These are phyloP conservation scores for Kryphioiulus occultus DNA, from an alignment of 2,888 invertebrate genomes.

Conservation along the genomic window DNA sequence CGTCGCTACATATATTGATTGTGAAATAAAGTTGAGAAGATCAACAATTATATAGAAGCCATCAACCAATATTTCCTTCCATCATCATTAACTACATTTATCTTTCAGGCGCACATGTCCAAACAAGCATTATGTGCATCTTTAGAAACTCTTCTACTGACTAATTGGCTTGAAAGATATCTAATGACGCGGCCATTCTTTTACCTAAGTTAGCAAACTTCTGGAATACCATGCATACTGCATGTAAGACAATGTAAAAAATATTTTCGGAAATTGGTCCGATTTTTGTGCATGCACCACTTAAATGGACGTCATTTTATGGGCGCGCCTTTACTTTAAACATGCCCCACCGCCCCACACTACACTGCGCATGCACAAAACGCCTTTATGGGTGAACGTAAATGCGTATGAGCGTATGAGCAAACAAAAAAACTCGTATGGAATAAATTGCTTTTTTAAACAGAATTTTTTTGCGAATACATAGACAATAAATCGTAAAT, in stretches of 20 bases:
- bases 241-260: too few relatives aligned
- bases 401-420: neutral
- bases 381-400: neutral
- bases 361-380: neutral
- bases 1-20: neutral
- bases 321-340: too few relatives aligned
- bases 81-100: neutral
- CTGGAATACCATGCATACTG: too few relatives aligned
- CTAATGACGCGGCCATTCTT: too few relatives aligned
- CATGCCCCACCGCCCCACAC: too few relatives aligned
- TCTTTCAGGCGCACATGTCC: neutral
- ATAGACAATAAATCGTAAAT: constrained; percentile 26
- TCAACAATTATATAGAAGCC: constrained; percentile 3
- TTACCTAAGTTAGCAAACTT: too few relatives aligned
- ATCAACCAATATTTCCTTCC: neutral
- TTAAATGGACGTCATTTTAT: too few relatives aligned
- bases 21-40: neutral
- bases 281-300: too few relatives aligned
- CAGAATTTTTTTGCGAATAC: neutral
- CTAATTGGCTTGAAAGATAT: neutral
- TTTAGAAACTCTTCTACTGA: neutral
- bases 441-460: constrained; percentile 13
- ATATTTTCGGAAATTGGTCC: too few relatives aligned
- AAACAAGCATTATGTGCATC: neutral
- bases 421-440: neutral